Conservation (phyloP, 2,797 vertebrate genomes). For the Alcedo atthis region DNA sequence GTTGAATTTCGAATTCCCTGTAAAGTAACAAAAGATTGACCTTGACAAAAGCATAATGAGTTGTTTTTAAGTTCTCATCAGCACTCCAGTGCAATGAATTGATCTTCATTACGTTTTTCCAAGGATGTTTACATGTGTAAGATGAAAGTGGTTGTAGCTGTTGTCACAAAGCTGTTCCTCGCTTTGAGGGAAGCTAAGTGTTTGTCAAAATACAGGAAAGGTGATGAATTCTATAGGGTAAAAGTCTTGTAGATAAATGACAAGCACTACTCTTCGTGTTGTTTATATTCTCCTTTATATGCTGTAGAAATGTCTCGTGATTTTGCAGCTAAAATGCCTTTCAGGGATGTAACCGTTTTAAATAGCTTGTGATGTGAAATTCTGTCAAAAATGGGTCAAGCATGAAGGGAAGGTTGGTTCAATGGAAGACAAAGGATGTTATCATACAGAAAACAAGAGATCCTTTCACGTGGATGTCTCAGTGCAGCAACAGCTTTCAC, state of each 20-base stretch:
- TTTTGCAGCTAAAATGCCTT: slow-evolving; percentile 41
- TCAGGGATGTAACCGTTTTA: slow-evolving; percentile 36
- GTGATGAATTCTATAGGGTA: background rate
- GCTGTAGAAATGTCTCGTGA: background rate
- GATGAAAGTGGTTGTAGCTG: background rate
- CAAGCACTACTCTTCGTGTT: background rate
- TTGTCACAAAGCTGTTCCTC: background rate
- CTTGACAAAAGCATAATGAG: background rate
- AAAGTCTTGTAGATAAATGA: background rate
- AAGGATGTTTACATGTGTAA: background rate
- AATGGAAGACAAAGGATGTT: slow-evolving; percentile 38
- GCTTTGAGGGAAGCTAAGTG: background rate
- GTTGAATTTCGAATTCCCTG: slow-evolving; percentile 13
- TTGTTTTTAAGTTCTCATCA: background rate
- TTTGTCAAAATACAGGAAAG: background rate
- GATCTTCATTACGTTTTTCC: background rate
- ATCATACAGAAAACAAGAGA: slow-evolving; percentile 41
- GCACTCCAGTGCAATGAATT: background rate
- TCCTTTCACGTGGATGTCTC: slow-evolving; percentile 30
- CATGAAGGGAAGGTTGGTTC: slow-evolving; percentile 61
- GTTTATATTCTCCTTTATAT: background rate
- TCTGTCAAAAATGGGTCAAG: slow-evolving; percentile 70
- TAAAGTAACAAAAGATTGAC: background rate
- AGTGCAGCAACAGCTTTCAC: background rate
- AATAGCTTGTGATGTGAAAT: slow-evolving; percentile 34